Base-by-base conservation (phyloP, 2,888 invertebrate species). In the Cheiracanthium punctorium region DNA sequence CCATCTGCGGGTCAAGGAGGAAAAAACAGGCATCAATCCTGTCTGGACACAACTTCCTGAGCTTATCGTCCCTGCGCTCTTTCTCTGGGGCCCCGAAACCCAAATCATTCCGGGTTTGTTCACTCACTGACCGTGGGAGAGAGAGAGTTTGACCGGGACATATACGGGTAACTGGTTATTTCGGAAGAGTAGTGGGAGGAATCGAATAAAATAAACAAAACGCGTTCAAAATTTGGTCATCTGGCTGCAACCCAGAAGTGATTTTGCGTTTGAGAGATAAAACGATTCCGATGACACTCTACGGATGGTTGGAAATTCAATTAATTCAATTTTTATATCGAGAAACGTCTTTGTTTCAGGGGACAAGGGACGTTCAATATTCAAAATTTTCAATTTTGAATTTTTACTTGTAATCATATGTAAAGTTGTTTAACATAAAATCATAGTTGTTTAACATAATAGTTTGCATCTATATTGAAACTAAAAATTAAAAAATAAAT, bases 91-190 rank as follows among this genome's bases (percentile, higher is more conserved):
- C 24, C 24, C 10, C 1, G 24, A 58, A 58, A 58, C 58, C 58
- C 24, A 58, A 24, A 58, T 58, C 24, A 58, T 20, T 17, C 58
- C 24, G 58, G 24, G 12, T 4, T 58, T 58, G 58, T 24, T 58
- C 58, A 58, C 58, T 58, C 58, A 58, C 24, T 58, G 58, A 58
- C 58, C 58, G 58, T 58, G 58, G 58, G 58, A 58, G 20, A 58
- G 58, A 58, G 58, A 58, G 58, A 58, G 58, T 58, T 58, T 58
- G 58, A 58, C 58, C 58, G 58, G 24, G 58, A 58, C 58, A 24
- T 58, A n/a, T n/a, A 58, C 58, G 20, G 58, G 24, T 12, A 24
- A 24, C 58, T 24, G 58, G 24, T 48, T 48, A 5, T 37, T 37
- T 37, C 37, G 10, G 37, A 37, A 10, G 4, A 7, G 58, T 24